These are phyloP conservation scores for Globodera rostochiensis DNA, from an alignment of 1,140 invertebrate genomes.

Conservation along the genomic window DNA sequence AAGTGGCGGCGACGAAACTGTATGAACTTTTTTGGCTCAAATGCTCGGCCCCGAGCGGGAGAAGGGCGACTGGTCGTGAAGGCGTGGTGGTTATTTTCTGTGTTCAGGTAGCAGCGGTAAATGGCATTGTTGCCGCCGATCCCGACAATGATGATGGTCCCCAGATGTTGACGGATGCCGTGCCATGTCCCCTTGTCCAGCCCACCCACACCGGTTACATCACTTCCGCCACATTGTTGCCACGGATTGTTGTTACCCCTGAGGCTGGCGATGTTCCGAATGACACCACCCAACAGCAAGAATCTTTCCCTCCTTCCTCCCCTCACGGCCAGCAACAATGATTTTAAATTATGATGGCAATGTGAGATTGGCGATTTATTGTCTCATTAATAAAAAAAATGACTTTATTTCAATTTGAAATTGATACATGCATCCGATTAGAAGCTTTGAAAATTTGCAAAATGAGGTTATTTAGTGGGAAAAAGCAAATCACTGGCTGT, in stretches of 20 bases:
- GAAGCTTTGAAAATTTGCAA: too few relatives aligned
- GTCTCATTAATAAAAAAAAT: not conserved
- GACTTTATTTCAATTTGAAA: too few relatives aligned
- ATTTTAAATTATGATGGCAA: not conserved
- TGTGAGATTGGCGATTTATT: not conserved
- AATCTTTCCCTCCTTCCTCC: not conserved
- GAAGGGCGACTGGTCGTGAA: too few relatives aligned
- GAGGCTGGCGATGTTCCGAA: not conserved
- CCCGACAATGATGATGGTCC: not conserved
- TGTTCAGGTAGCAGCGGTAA: slow-evolving; percentile 1
- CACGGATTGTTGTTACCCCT: slow-evolving; percentile 14
- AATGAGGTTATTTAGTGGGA: too few relatives aligned
- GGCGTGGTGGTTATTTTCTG: too few relatives aligned
- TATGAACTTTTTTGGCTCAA: not conserved
- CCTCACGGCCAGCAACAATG: not conserved
- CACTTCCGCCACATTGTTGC: slow-evolving; percentile 58
- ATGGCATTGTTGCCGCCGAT: not conserved
- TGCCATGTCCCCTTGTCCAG: slow-evolving; percentile 51
- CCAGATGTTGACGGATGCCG: slow-evolving; percentile 7
- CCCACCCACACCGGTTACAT: slow-evolving; percentile 63
- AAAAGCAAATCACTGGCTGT: not conserved
- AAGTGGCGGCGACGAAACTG: not conserved
- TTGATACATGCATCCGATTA: too few relatives aligned
- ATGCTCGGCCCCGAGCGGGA: too few relatives aligned
- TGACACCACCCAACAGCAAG: not conserved